A percentile compares a stretch with the other conserved stretches of the same genome.
phyloP scores from a whole-genome alignment of 2,888 invertebrate species.

The Mesoligia furuncula region DNA sequence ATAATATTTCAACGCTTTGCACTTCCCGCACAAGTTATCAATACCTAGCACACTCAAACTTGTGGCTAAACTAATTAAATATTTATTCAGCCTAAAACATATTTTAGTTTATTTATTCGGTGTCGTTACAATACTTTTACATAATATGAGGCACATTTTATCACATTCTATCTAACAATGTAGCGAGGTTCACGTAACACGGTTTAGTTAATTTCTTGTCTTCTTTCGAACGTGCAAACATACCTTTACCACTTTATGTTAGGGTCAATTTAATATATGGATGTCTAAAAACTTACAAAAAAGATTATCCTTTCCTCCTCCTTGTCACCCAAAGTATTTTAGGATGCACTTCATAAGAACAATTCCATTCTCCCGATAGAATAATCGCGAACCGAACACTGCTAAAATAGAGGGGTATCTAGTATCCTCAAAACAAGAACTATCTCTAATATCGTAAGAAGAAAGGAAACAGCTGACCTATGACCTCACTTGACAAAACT shows the following conservation, averaged over 20 bases:
- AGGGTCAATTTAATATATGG: background rate
- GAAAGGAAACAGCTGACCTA: background rate
- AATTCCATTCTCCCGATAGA: background rate
- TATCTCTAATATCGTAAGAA: background rate
- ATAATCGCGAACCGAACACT: background rate
- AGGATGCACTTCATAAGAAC: background rate
- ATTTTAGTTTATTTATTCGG: slow-evolving; percentile 24
- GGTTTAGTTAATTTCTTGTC: no score
- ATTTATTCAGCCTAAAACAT: slow-evolving; percentile 17
- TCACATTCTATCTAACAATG: background rate
- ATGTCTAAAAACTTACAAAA: background rate
- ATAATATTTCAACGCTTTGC: no score
- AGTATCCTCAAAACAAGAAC: background rate
- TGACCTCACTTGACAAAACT: slow-evolving; percentile 9
- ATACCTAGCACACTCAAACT: background rate
- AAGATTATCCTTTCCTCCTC: no score
- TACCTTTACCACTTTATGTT: background rate
- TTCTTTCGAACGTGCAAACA: background rate
- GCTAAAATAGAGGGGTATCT: background rate
- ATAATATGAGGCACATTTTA: slow-evolving; percentile 12
- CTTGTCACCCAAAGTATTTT: background rate
- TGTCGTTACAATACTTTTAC: slow-evolving; percentile 34
- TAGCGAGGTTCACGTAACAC: background rate
- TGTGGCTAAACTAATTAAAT: slow-evolving; percentile 15
- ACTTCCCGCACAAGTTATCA: background rate